These are phyloP conservation scores for Osedax frankpressi DNA, from an alignment of 2,888 invertebrate genomes.

Conservation along the genomic window DNA sequence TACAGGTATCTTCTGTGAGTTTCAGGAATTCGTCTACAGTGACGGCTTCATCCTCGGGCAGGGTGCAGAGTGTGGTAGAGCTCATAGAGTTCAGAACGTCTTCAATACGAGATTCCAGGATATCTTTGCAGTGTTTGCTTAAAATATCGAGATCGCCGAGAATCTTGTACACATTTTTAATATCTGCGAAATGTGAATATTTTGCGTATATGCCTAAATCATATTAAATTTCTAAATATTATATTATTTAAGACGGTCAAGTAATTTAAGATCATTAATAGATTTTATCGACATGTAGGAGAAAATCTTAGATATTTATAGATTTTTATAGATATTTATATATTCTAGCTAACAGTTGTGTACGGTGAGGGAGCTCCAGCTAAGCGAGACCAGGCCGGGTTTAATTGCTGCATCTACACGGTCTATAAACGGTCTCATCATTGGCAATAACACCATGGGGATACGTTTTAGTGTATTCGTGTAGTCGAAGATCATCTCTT, in stretches of 20 bases:
- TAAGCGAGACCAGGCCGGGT: slow-evolving; percentile 67
- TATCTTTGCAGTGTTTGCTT: slow-evolving; percentile 63
- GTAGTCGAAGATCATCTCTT: slow-evolving; percentile 45
- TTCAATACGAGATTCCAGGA: slow-evolving; percentile 76
- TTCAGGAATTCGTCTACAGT: slow-evolving; percentile 71
- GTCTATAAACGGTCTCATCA: slow-evolving; percentile 75
- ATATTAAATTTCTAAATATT: too few relatives aligned
- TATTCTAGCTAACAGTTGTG: slow-evolving; percentile 62
- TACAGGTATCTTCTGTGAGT: slow-evolving; percentile 59
- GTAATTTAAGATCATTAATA: too few relatives aligned
- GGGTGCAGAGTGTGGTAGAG: slow-evolving; percentile 62
- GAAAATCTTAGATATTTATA: too few relatives aligned
- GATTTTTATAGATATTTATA: slow-evolving; percentile 47
- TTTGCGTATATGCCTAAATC: too few relatives aligned
- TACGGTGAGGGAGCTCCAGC: slow-evolving; percentile 60
- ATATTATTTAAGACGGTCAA: too few relatives aligned
- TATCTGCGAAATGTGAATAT: too few relatives aligned
- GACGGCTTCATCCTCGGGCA: slow-evolving; percentile 74
- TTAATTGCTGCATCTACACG: slow-evolving; percentile 69
- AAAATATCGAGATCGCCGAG: slow-evolving; percentile 39
- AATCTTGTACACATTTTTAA: slow-evolving; percentile 35
- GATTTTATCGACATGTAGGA: too few relatives aligned
- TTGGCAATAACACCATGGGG: slow-evolving; percentile 69
- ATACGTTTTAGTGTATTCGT: slow-evolving; percentile 37
- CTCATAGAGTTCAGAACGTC: slow-evolving; percentile 78